Conservation (phyloP, 2,888 invertebrate species). For the Sinotaia quadrata region DNA sequence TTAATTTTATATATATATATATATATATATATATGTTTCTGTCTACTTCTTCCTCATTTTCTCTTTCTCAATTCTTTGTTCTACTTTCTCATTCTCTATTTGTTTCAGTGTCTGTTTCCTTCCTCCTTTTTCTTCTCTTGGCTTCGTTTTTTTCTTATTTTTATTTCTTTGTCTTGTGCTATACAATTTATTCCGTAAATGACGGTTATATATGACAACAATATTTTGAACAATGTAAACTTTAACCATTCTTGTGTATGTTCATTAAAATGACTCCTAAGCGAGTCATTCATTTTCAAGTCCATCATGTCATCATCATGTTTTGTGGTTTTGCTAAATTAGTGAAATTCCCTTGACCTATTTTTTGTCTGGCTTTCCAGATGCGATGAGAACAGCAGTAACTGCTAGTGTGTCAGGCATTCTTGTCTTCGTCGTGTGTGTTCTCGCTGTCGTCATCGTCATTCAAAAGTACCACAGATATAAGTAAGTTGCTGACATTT, state of each 20-base stretch:
- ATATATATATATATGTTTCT: background rate
- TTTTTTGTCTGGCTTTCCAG: conserved; percentile 29
- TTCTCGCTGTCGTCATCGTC: conserved; percentile 35
- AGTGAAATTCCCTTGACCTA: too few relatives aligned
- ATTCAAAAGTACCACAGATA: conserved; percentile 43
- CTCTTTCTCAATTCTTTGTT: background rate
- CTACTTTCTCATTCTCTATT: background rate
- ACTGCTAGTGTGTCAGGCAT: conserved; percentile 33
- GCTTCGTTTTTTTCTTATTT: too few relatives aligned
- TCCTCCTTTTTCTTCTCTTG: too few relatives aligned
- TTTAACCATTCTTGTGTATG: too few relatives aligned
- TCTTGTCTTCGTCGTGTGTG: conserved; percentile 39
- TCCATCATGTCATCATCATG: too few relatives aligned
- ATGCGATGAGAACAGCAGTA: conserved; percentile 41
- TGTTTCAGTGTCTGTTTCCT: background rate
- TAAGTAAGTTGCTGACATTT: conserved; percentile 41
- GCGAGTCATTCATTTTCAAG: too few relatives aligned
- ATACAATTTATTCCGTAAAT: too few relatives aligned
- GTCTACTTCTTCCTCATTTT: background rate
- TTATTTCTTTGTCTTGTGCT: too few relatives aligned
- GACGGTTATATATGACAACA: too few relatives aligned
- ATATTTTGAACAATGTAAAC: too few relatives aligned
- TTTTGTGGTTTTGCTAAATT: too few relatives aligned
- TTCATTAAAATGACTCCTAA: too few relatives aligned
- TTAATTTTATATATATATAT: background rate